Conservation (phyloP, 1,140 invertebrate species). For the Plectrocnemia conspersa region DNA sequence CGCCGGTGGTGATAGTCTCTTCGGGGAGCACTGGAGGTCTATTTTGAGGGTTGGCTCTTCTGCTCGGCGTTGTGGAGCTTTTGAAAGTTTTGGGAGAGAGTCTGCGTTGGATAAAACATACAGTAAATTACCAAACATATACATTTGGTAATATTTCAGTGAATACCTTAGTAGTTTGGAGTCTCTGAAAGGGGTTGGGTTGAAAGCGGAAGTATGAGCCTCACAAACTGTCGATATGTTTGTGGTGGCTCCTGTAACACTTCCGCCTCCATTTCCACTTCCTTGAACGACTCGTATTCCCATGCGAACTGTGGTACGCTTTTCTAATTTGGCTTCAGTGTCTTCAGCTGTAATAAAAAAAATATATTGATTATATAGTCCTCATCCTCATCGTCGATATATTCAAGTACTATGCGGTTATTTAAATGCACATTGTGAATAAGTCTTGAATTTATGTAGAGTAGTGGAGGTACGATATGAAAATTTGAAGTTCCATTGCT, state of each 20-base stretch:
- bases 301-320: conserved; percentile 75
- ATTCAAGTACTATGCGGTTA: not conserved
- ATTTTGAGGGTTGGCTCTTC: conserved; percentile 19
- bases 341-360: conserved; percentile 57
- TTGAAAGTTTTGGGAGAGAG: conserved; percentile 33
- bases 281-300: conserved; percentile 71
- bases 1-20: conserved; percentile 18
- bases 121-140: not conserved
- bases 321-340: conserved; percentile 70
- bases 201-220: conserved; percentile 35
- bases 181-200: conserved; percentile 21
- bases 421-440: not conserved
- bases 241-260: conserved; percentile 31
- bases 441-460: not conserved
- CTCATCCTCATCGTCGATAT: not conserved
- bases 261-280: not conserved
- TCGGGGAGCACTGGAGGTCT: conserved; percentile 31
- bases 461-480: not conserved
- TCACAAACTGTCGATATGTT: conserved; percentile 36
- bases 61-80: conserved; percentile 20
- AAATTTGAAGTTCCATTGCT: too few species aligned
- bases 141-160: not conserved
- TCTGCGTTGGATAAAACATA: conserved; percentile 13
- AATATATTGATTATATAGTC: conserved; percentile 3
- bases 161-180: conserved; percentile 29